A percentile compares a stretch with the other conserved stretches of the same genome.
These are phyloP conservation scores for Chauna torquata DNA, from an alignment of 2,113 vertebrate species.

Conservation along the genomic window DNA sequence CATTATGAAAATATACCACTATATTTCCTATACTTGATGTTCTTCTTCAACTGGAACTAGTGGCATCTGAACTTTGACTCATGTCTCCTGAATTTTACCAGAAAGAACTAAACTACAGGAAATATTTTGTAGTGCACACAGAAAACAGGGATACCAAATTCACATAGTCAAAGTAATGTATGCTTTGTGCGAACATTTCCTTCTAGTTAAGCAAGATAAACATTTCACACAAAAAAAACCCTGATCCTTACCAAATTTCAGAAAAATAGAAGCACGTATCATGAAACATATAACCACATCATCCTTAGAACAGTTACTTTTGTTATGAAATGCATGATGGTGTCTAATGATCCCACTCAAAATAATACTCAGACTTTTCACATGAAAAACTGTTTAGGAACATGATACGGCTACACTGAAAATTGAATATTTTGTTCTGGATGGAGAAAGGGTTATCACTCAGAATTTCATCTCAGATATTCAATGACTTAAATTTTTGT, in stretches of 20 bases:
- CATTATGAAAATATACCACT: background rate
- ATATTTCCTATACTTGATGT: background rate
- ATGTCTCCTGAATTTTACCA: background rate
- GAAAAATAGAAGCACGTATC: background rate
- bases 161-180: background rate
- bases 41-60: background rate
- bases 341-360: background rate
- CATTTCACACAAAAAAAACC: accelerated
- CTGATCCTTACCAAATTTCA: background rate
- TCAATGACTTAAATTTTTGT: background rate
- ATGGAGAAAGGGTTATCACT: background rate
- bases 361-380: background rate
- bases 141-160: background rate
- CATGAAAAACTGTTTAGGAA: background rate
- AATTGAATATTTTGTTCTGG: background rate
- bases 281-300: background rate
- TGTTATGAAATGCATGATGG: background rate
- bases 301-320: background rate
- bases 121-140: background rate
- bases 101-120: background rate
- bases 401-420: background rate
- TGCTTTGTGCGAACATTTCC: background rate
- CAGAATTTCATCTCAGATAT: background rate
- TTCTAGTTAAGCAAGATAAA: background rate
- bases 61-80: background rate